Evolutionary conservation across 2,797 vertebrate genomes (phyloP).

Genomic region (Macropodus opercularis): DNA sequence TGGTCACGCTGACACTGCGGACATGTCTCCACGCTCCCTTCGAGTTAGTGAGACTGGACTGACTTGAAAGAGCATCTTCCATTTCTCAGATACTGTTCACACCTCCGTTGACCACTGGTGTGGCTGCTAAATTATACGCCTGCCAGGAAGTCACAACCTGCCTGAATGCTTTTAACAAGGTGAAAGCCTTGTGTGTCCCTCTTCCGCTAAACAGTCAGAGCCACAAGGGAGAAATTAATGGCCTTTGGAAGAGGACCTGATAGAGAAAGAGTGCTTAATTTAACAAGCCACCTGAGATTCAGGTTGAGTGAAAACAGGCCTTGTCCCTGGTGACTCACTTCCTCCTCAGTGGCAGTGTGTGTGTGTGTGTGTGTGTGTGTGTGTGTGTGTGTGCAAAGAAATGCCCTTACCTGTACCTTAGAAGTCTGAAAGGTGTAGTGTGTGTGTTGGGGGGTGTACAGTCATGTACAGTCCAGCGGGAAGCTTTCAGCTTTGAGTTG

Average conservation of each 20-base stretch:
- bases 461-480: not conserved
- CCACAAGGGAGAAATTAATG: conserved; percentile 69
- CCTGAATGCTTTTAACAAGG: conserved; percentile 51
- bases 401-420: too few relatives aligned
- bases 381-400: conserved; percentile 10
- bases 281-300: conserved; percentile 71
- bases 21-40: conserved; percentile 22
- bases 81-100: conserved; percentile 15
- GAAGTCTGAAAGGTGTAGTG: too few relatives aligned
- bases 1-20: conserved; percentile 11
- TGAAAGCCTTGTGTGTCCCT: conserved; percentile 37
- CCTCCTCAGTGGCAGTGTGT: conserved; percentile 23
- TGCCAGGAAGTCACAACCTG: conserved; percentile 14
- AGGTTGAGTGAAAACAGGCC: conserved; percentile 61
- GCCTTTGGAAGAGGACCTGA: conserved; percentile 57
- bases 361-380: not conserved
- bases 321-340: conserved; percentile 57
- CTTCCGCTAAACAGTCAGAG: conserved; percentile 52
- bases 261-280: conserved; percentile 63
- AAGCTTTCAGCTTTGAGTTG: conserved; percentile 14
- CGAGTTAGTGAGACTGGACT: conserved; percentile 19
- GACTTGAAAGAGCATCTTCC: conserved; percentile 25
- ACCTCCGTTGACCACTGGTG: conserved; percentile 4
- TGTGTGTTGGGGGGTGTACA: not conserved
- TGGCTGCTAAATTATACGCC: conserved; percentile 26